Evolutionary conservation across 35 echinoderm and acorn worm genomes (phyloP).

Genomic region (Acanthaster planci): DNA sequence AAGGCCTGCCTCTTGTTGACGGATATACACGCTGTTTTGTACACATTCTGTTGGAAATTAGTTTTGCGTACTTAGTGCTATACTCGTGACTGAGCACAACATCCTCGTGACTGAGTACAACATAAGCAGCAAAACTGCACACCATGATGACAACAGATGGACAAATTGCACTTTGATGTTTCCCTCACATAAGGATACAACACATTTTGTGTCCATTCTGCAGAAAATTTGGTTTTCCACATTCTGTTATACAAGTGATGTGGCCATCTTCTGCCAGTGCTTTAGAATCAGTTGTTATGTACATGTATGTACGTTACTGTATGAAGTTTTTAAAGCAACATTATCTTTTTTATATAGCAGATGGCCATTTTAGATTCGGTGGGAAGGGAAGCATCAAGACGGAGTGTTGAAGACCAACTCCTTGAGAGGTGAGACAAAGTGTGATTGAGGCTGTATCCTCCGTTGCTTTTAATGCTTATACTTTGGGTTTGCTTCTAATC

Average conservation of each 20-base stretch:
- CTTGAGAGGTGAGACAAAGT: conserved; percentile 40
- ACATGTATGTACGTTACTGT: too few species aligned
- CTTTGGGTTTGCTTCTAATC: neutral
- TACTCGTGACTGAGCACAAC: neutral
- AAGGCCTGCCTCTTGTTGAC: neutral
- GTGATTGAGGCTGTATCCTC: too few species aligned
- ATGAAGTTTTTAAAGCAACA: neutral
- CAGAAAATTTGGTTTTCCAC: too few species aligned
- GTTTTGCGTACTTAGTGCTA: neutral
- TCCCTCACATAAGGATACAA: too few species aligned
- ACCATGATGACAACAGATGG: too few species aligned
- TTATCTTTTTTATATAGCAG: conserved; percentile 26
- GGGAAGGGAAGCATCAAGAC: conserved; percentile 38
- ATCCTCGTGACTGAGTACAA: neutral
- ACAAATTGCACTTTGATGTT: too few species aligned
- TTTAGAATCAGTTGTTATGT: too few species aligned
- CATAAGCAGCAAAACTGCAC: too few species aligned
- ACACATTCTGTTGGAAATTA: neutral
- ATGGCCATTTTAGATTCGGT: conserved; percentile 52
- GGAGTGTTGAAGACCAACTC: conserved; percentile 56
- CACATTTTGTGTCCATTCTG: too few species aligned
- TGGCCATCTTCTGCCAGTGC: too few species aligned
- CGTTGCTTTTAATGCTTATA: too few species aligned
- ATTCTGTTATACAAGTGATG: too few species aligned
- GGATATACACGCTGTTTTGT: neutral